Percentiles rank a stretch among this genome's conserved stretches.
phyloP scores from a whole-genome alignment of 2,113 vertebrate species.

The Bos indicus region DNA sequence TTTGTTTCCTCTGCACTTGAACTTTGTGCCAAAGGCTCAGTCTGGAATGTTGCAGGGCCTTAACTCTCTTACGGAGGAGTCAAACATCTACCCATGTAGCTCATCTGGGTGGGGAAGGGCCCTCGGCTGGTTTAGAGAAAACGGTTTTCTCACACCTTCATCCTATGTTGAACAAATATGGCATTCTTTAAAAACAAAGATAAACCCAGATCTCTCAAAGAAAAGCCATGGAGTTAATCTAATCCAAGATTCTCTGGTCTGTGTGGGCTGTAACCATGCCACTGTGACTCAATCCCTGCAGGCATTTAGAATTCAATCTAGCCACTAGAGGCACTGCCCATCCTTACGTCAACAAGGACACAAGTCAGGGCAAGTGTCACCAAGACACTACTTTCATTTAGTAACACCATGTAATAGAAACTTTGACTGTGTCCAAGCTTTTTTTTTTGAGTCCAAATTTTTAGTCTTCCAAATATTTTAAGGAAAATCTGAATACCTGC shows the following conservation, averaged over 20 bases:
- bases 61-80: background rate
- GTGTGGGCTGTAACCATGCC: background rate
- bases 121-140: background rate
- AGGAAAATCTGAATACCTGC: background rate
- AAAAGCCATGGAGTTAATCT: background rate
- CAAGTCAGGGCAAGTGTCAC: background rate
- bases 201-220: background rate
- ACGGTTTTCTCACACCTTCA: background rate
- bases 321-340: background rate
- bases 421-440: background rate
- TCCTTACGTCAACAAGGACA: background rate
- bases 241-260: background rate
- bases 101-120: background rate
- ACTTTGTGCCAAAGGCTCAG: background rate
- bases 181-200: slow-evolving; percentile 15
- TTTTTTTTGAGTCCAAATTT: background rate
- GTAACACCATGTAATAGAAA: background rate
- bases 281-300: background rate
- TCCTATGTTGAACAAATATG: background rate
- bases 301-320: background rate
- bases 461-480: slow-evolving; percentile 14
- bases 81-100: background rate
- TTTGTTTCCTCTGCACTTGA: background rate
- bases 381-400: background rate
- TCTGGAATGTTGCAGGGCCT: background rate